Percentiles rank a stretch among this genome's conserved stretches.
phyloP scores from a whole-genome alignment of 2,888 invertebrate genomes.

The Orthonychiurus folsomi region DNA sequence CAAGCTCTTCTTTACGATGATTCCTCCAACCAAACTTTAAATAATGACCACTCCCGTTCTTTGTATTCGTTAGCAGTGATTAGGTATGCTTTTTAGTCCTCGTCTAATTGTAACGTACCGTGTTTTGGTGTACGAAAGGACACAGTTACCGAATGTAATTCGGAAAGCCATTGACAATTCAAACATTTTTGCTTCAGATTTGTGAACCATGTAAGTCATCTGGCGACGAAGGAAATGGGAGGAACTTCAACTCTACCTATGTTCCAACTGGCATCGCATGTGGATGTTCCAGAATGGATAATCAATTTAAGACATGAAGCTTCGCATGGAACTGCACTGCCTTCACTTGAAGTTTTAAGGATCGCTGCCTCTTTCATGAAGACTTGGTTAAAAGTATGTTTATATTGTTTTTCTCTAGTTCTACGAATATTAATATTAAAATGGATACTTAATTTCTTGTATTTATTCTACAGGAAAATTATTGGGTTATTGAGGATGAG shows the following conservation, averaged over 20 bases:
- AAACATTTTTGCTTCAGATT: constrained; percentile 54
- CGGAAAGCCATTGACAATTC: no score
- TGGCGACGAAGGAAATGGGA: constrained; percentile 49
- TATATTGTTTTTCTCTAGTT: constrained; percentile 21
- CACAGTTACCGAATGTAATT: no score
- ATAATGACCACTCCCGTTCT: constrained; percentile 25
- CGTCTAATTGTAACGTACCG: background rate
- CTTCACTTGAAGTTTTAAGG: constrained; percentile 55
- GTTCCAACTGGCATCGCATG: constrained; percentile 54
- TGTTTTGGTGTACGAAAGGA: no score
- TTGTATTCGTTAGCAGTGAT: constrained; percentile 35
- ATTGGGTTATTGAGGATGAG: constrained; percentile 19
- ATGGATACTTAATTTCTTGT: background rate
- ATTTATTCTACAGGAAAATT: constrained; percentile 24
- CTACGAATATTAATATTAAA: background rate
- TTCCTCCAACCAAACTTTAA: background rate
- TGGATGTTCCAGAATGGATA: constrained; percentile 69
- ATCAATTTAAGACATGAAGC: constrained; percentile 67
- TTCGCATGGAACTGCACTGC: constrained; percentile 61
- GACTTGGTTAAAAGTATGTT: constrained; percentile 56
- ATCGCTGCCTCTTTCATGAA: constrained; percentile 56
- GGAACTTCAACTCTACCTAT: constrained; percentile 42
- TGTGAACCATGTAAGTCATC: constrained; percentile 55
- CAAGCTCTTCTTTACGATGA: constrained; percentile 27
- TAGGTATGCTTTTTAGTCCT: constrained; percentile 26